Base-by-base conservation (phyloP, 1,140 invertebrate species). In the Pemphigus obesinymphae region DNA sequence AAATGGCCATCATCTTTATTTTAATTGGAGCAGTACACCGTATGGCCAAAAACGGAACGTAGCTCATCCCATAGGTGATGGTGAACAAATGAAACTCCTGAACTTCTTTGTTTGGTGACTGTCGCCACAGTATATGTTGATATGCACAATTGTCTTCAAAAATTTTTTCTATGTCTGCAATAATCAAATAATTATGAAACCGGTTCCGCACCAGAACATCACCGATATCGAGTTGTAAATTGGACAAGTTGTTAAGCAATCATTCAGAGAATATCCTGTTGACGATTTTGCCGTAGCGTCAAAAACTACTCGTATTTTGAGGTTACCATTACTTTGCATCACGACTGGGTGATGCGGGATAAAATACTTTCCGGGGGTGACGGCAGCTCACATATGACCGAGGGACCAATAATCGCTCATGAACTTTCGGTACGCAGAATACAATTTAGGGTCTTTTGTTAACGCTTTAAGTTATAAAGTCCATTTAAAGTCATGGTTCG, bases 391-490 rank as follows among this genome's bases (percentile, higher is more conserved):
- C 85, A 86, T 86, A 66, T 85, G 84, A 15, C 84, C 82, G 26
- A 84, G 29, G 0, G 82, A 53, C 43, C 82, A 7, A 78, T 87
- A 85, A 50, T 86, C 86, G n/a, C 83, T 72, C 84, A 86, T 85
- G 66, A 86, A 86, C 11, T 84, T 48, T 1, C 75, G 15, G 72
- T 87, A 87, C 0, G 48, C 48, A 8, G 29, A 45, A n/a, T 23
- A 48, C 10, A 17, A 15, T 3, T 92, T 80, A n/a, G n/a, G n/a
- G 93, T 95, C 85, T 7, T 61, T 61, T 29, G 11, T 26, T 3
- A 31, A 61, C 17, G 3, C 17, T 61, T 26, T 15, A 61, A 61
- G 7, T 61, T 61, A 3, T 11, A 13, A 5, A 17, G 15, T 31
- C 58, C 11, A 3, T 61, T 31, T 4, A 29, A 17, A 0, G 29